Conservation (phyloP, 2,113 vertebrate species). For the Gymnobelideus leadbeateri region DNA sequence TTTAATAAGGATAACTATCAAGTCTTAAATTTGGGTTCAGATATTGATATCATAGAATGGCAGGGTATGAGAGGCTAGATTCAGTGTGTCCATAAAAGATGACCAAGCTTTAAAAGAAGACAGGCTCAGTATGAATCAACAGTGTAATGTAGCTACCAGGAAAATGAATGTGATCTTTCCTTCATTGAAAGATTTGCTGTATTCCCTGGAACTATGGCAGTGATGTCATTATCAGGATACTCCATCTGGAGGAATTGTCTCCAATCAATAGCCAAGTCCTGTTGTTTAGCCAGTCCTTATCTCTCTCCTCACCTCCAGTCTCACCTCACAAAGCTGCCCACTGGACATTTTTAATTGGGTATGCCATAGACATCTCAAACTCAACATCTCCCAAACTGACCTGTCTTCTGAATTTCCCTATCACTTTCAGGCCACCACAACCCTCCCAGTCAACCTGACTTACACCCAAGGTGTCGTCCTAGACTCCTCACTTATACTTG, state of each 20-base stretch:
- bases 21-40: not conserved
- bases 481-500: not conserved
- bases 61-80: not conserved
- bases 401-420: not conserved
- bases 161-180: not conserved
- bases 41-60: not conserved
- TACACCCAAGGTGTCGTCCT: not conserved
- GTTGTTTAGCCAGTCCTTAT: not conserved
- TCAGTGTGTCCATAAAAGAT: not conserved
- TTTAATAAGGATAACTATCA: not conserved
- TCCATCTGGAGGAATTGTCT: not conserved
- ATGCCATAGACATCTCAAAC: not conserved
- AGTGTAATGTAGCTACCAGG: not conserved
- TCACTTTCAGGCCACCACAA: not conserved
- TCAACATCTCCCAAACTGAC: not conserved
- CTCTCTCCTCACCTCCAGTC: not conserved
- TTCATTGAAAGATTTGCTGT: not conserved
- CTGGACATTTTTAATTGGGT: not conserved
- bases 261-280: not conserved
- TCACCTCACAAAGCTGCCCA: not conserved
- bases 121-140: not conserved
- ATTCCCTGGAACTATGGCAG: not conserved
- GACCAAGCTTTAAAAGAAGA: not conserved
- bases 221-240: not conserved
- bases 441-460: not conserved